Evolutionary conservation across 2,888 invertebrate species (phyloP).

Genomic region (Scelioninae gen. 1): DNA sequence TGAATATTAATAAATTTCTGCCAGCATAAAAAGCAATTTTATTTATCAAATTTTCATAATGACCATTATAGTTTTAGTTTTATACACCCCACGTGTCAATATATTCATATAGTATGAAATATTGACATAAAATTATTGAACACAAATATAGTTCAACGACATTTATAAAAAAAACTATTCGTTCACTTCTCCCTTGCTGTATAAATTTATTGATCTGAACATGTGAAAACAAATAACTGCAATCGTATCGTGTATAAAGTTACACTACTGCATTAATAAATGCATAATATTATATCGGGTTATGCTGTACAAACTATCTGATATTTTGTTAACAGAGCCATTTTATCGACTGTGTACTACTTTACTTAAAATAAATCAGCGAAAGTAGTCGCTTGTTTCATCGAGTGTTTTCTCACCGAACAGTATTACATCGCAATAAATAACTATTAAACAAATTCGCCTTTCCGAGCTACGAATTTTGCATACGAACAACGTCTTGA

Average conservation of each 20-base stretch:
- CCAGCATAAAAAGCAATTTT: too few relatives aligned
- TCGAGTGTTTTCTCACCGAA: not conserved
- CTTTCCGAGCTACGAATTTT: slow-evolving; percentile 4
- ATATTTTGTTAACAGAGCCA: slow-evolving; percentile 37
- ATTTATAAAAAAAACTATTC: not conserved
- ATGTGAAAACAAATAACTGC: slow-evolving; percentile 38
- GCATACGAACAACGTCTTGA: not conserved
- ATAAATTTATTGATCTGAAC: slow-evolving; percentile 34
- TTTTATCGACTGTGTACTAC: slow-evolving; percentile 30
- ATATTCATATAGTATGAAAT: not conserved
- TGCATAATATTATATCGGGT: slow-evolving; percentile 32
- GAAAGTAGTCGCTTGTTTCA: slow-evolving; percentile 26
- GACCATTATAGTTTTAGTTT: too few relatives aligned
- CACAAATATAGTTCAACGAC: not conserved
- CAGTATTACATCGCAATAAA: slow-evolving; percentile 12
- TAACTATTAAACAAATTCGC: slow-evolving; percentile 29
- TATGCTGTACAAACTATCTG: slow-evolving; percentile 22
- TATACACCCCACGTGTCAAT: not conserved
- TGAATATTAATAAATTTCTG: too few relatives aligned
- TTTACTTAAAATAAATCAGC: slow-evolving; percentile 35
- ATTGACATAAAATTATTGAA: not conserved
- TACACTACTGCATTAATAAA: slow-evolving; percentile 37
- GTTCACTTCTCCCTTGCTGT: not conserved
- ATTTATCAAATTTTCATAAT: too few relatives aligned
- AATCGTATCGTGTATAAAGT: slow-evolving; percentile 21